Evolutionary conservation across 2,888 invertebrate genomes (phyloP), one percentile per base, ranked within the genome.

Genomic region (Acanthococcus lagerstroemiae): DNA sequence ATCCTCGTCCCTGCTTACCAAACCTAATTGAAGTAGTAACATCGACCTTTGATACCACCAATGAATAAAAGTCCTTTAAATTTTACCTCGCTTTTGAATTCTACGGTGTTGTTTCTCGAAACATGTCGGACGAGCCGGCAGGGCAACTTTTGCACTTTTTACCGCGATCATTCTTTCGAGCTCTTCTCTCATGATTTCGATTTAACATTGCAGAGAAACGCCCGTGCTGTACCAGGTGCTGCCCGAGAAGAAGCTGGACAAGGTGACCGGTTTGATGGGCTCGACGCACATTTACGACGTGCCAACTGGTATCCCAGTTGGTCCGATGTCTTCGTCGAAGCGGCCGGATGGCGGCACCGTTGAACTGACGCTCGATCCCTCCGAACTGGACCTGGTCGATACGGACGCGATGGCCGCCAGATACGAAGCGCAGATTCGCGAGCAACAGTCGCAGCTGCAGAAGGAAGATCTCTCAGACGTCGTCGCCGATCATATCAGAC

Each of bases 251-350:
- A 87, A 91, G 69, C 86, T 87, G 26, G 95, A 95, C 67, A 84
- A 92, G 58, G 84, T 96, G 65, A 87, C 90, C 1, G 88, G 87
- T 66, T 83, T 87, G 0, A 96, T 99, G 95, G 99, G 90, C 3
- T 96, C 96, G 54, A 93, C 93, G 0, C 99, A 99, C 77, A 93
- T 96, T 0, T 99, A 99, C 76, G 99, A 99, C 75, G 85, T 99
- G 78, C 84, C 87, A 45, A 83, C 83, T 24, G 85, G 84, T 7
- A 82, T 69, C 17, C 55, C 69, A 1, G 67, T 55, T 3, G 67
- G 57, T n/a, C 67, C 67, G 1, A 60, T 48, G 3, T 19, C 58
- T 12, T 19, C 30, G 12, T 63, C 67, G 15, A 69, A 68, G 0
- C 77, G 78, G 48, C 76, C 75, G 37, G 82, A 82, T 71, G 77